These are phyloP conservation scores for Astyanax mexicanus DNA, from an alignment of 2,797 vertebrate species.

Conservation along the genomic window DNA sequence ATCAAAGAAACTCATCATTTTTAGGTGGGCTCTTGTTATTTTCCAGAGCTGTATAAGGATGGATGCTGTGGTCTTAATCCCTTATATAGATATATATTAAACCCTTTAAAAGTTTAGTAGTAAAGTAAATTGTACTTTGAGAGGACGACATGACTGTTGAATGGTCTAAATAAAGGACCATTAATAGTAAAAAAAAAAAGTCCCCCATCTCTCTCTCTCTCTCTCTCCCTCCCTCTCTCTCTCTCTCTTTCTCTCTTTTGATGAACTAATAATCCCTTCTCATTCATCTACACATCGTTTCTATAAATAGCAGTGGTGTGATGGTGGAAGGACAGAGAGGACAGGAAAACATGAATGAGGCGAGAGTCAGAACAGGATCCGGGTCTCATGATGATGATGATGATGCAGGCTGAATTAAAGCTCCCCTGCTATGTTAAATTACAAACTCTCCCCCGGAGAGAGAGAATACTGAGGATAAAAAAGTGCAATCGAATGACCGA, in stretches of 20 bases:
- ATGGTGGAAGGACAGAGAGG: conserved; percentile 30
- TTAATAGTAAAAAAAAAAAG: too few species aligned
- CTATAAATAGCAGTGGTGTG: conserved; percentile 50
- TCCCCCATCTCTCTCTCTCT: too few species aligned
- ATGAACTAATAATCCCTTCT: conserved; percentile 14
- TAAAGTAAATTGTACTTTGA: too few species aligned
- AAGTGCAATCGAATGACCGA: neutral
- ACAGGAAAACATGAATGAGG: conserved; percentile 25
- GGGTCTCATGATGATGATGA: neutral
- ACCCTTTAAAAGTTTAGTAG: too few species aligned
- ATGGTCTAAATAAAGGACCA: too few species aligned
- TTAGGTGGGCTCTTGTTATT: too few species aligned
- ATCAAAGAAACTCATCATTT: too few species aligned
- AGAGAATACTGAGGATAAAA: neutral
- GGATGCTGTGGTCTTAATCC: too few species aligned
- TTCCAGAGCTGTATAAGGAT: too few species aligned
- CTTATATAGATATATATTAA: too few species aligned
- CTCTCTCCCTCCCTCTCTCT: conserved; percentile 6
- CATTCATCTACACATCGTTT: conserved; percentile 43
- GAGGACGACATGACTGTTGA: too few species aligned
- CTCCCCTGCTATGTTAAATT: conserved; percentile 1
- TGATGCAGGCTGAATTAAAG: neutral
- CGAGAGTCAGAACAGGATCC: conserved; percentile 20
- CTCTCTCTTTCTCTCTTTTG: neutral
- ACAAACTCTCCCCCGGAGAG: neutral